Percentiles rank a stretch among this genome's conserved stretches.
phyloP scores from a whole-genome alignment of 2,888 invertebrate genomes.

The Cheilosia pagana region DNA sequence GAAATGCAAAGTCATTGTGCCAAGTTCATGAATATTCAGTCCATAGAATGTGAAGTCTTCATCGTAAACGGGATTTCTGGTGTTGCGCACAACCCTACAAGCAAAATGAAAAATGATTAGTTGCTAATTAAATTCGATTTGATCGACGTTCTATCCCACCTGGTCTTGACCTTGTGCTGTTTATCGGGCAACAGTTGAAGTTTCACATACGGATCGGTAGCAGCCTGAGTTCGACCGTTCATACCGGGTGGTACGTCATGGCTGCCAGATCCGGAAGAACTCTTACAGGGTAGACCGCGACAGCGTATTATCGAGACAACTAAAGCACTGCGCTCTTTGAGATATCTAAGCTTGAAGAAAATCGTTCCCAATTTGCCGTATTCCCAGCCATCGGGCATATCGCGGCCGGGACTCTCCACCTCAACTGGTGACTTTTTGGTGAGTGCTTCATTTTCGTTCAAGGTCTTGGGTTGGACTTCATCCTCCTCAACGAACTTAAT shows the following conservation, averaged over 20 bases:
- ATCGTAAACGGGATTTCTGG: slow-evolving; percentile 97
- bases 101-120: background rate
- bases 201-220: slow-evolving; percentile 97
- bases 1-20: slow-evolving; percentile 96
- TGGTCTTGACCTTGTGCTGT: slow-evolving; percentile 98
- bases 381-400: slow-evolving; percentile 83
- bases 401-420: slow-evolving; percentile 76
- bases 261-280: slow-evolving; percentile 83
- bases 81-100: slow-evolving; percentile 94
- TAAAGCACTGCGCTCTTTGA: slow-evolving; percentile 94
- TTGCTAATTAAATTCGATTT: background rate
- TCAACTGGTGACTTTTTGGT: slow-evolving; percentile 78
- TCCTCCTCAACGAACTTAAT: slow-evolving; percentile 82
- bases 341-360: slow-evolving; percentile 95
- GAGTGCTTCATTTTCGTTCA: slow-evolving; percentile 77
- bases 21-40: slow-evolving; percentile 92
- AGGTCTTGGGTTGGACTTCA: slow-evolving; percentile 79
- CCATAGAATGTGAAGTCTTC: slow-evolving; percentile 99
- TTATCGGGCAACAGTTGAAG: slow-evolving; percentile 98
- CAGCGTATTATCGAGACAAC: slow-evolving; percentile 96
- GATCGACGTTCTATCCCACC: slow-evolving; percentile 79
- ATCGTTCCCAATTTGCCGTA: slow-evolving; percentile 92
- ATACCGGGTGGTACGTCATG: slow-evolving; percentile 84
- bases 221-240: slow-evolving; percentile 83
- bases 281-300: slow-evolving; percentile 90